A percentile compares a stretch with the other conserved stretches of the same genome.
phyloP scores from a whole-genome alignment of 2,888 invertebrate genomes.

The Tridacna crocea region DNA sequence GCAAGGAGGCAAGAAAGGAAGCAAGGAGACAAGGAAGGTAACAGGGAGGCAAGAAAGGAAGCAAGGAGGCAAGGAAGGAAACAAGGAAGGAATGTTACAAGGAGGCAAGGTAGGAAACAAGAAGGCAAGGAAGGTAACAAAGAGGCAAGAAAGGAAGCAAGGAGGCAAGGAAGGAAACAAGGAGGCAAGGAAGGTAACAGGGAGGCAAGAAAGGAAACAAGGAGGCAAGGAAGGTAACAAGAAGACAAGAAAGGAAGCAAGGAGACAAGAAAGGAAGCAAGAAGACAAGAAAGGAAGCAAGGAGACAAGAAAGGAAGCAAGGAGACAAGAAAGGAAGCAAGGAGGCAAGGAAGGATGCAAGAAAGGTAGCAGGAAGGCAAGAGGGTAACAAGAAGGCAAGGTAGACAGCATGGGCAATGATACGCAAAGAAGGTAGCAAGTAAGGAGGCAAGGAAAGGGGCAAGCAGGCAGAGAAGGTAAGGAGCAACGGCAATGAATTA shows the following conservation, averaged over 20 bases:
- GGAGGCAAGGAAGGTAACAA: not conserved
- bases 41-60: too few species aligned
- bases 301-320: too few species aligned
- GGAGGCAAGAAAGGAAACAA: not conserved
- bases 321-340: too few species aligned
- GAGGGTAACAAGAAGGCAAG: not conserved
- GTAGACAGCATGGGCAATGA: too few species aligned
- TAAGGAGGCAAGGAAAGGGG: not conserved
- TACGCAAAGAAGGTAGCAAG: too few species aligned
- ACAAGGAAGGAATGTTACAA: not conserved
- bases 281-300: not conserved
- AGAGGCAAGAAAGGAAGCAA: too few species aligned
- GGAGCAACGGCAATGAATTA: not conserved
- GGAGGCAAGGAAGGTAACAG: not conserved
- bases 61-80: not conserved
- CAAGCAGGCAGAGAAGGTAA: not conserved
- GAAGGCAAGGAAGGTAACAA: not conserved
- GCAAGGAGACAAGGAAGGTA: too few species aligned
- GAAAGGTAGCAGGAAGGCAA: not conserved
- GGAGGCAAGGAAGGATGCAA: not conserved
- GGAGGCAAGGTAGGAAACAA: not conserved
- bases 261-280: conserved; percentile 12
- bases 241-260: too few species aligned
- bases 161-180: not conserved
- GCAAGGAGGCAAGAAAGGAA: too few species aligned